These are phyloP conservation scores for Lagopus leucura DNA, from an alignment of 2,113 vertebrate genomes.

Conservation along the genomic window DNA sequence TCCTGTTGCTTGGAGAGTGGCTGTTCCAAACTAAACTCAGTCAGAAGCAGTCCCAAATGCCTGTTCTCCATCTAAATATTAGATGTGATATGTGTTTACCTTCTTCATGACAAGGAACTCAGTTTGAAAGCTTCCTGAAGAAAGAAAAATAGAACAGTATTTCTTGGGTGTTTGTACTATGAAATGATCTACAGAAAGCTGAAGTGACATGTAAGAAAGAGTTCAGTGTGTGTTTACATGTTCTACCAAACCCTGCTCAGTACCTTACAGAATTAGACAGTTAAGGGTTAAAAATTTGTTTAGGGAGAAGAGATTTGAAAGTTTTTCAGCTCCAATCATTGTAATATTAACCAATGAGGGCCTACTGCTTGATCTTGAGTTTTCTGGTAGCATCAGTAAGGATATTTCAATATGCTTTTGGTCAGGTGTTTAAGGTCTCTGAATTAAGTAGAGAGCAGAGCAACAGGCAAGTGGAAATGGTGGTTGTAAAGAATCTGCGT, in stretches of 20 bases:
- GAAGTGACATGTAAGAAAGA: no score
- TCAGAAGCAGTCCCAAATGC: not conserved
- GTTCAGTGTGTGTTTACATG: no score
- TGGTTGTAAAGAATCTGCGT: no score
- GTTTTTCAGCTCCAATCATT: not conserved
- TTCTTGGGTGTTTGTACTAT: no score
- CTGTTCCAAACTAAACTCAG: not conserved
- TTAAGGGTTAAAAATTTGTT: not conserved
- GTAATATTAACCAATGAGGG: rapidly evolving
- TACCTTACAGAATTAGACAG: not conserved
- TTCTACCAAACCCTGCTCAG: not conserved
- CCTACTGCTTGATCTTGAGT: not conserved
- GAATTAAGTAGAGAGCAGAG: no score
- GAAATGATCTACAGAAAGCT: no score
- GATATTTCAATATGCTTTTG: no score
- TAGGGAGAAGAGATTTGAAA: not conserved
- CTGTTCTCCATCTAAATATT: not conserved
- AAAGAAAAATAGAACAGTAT: not conserved
- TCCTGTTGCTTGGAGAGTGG: rapidly evolving
- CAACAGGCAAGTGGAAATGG: no score
- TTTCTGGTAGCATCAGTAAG: not conserved
- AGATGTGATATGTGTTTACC: not conserved
- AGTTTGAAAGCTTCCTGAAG: not conserved
- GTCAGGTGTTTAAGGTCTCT: no score
- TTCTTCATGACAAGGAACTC: not conserved